Evolutionary conservation across 1,140 invertebrate species (phyloP).

Genomic region (Hydropsyche tenuis): DNA sequence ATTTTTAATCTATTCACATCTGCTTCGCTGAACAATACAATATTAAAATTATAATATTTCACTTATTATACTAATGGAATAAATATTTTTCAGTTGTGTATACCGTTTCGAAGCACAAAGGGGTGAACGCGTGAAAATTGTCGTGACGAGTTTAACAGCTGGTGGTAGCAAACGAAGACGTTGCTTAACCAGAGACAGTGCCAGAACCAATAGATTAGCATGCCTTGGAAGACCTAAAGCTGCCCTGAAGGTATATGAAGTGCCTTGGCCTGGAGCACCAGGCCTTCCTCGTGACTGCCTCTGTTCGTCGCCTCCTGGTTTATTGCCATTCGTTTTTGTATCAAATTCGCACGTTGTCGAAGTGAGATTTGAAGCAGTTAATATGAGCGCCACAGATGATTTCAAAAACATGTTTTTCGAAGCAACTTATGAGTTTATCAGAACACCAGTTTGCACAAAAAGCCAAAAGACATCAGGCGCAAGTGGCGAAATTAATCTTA

Average conservation of each 20-base stretch:
- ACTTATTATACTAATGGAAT: too few species aligned
- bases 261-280: constrained; percentile 72
- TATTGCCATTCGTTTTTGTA: constrained; percentile 74
- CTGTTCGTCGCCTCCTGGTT: constrained; percentile 58
- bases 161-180: constrained; percentile 69
- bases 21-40: too few species aligned
- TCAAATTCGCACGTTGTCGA: constrained; percentile 79
- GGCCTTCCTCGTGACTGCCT: constrained; percentile 70
- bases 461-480: constrained; percentile 73
- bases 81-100: constrained; percentile 70
- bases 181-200: constrained; percentile 63
- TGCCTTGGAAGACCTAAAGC: constrained; percentile 70
- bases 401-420: constrained; percentile 84
- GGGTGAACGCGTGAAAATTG: constrained; percentile 76
- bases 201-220: constrained; percentile 73
- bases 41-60: too few species aligned
- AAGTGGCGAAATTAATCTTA: constrained; percentile 76
- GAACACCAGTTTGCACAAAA: constrained; percentile 70
- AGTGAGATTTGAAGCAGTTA: constrained; percentile 79
- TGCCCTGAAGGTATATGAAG: constrained; percentile 70
- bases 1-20: too few species aligned
- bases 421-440: constrained; percentile 81
- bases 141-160: constrained; percentile 71
- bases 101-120: constrained; percentile 84
- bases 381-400: constrained; percentile 85